phyloP scores from a whole-genome alignment of 2,888 invertebrate genomes.

The Cantharis rufa region DNA sequence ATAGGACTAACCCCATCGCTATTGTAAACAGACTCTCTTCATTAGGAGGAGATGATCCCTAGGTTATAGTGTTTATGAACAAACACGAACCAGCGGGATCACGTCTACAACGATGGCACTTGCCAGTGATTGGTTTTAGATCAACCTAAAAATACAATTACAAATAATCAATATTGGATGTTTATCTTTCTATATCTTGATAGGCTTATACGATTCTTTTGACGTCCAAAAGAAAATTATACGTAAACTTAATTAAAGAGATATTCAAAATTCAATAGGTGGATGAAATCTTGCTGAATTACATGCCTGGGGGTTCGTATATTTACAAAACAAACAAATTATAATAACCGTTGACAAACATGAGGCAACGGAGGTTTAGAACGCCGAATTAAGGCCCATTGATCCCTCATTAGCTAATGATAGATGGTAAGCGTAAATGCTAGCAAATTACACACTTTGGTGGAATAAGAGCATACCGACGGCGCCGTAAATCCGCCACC shows the following conservation, averaged over 20 bases:
- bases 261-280: neutral
- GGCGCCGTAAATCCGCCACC: constrained; percentile 27
- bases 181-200: neutral
- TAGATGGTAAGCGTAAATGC: constrained; percentile 40
- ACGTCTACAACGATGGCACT: constrained; percentile 41
- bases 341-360: constrained; percentile 45
- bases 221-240: neutral
- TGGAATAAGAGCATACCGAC: constrained; percentile 22
- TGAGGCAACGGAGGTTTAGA: constrained; percentile 33
- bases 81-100: constrained; percentile 51
- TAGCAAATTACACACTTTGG: constrained; percentile 26
- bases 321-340: constrained; percentile 49
- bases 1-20: constrained; percentile 43
- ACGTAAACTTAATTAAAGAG: neutral
- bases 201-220: neutral
- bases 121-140: constrained; percentile 20
- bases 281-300: constrained; percentile 1
- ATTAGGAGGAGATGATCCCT: constrained; percentile 54
- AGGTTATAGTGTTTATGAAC: constrained; percentile 57
- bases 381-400: constrained; percentile 47
- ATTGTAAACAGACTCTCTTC: constrained; percentile 54
- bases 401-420: constrained; percentile 52
- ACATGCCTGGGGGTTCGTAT: constrained; percentile 19
- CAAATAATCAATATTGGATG: neutral
- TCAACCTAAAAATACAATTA: constrained; percentile 7